Evolutionary conservation across 2,797 vertebrate species (phyloP), one percentile per base, ranked within the genome.

Genomic region (Synanceia verrucosa): DNA sequence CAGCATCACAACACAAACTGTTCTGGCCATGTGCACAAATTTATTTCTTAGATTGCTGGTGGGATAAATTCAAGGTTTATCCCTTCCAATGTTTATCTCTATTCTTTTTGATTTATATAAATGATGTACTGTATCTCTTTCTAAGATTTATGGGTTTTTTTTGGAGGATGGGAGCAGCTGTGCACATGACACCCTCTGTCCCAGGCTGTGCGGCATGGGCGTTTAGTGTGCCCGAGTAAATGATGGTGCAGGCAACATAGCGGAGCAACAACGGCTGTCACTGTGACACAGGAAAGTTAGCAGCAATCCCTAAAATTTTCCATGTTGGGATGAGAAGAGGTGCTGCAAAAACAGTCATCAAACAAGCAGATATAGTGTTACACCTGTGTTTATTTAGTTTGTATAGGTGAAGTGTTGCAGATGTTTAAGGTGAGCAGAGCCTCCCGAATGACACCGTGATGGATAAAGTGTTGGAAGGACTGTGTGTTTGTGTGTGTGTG

Each of bases 221-320:
- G 58, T 86, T 89, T 72, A 82, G 70, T 51, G 53, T 62, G 73
- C 59, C 78, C 70, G 67, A 62, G 43, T 83, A 79, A 88, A 75
- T 74, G 80, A 91, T 87, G 82, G 85, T 65, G 72, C 51, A 73
- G 56, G 79, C 79, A 81, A 52, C 78, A 82, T 52, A 79, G 81
- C 65, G 39, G 37, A 86, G 81, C 80, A 58, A 47, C 71, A 76
- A 50, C 73, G 67, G 69, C 87, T 87, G 86, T 82, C 75, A 59
- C 62, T 46, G 66, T 79, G 75, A 68, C 58, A 41, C 29, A 33
- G 28, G 68, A 68, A 69, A 68, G 62, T 88, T 82, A 65, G 56
- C 24, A 82, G 67, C 55, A 60, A 61, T 70, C 37, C 39, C 58
- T 26, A 78, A 36, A 79, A 76, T 55, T 72, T 41, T 65, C 33